phyloP scores from a whole-genome alignment of 2,888 invertebrate species.

The Drosophila austrosaltans region DNA sequence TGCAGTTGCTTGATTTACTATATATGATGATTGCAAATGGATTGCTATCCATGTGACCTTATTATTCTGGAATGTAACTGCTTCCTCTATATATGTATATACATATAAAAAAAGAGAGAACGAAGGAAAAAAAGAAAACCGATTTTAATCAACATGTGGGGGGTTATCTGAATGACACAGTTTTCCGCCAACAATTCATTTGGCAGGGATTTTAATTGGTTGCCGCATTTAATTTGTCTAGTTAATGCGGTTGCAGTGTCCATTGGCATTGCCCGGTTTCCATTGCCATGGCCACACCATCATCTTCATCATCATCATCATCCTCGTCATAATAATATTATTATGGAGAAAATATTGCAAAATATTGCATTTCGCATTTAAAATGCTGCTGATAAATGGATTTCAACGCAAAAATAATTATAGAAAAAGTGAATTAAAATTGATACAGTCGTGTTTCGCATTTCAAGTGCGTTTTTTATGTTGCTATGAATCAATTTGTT shows the following conservation, averaged over 20 bases:
- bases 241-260: constrained; percentile 27
- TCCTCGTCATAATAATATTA: constrained; percentile 23
- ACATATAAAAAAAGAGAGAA: neutral
- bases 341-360: constrained; percentile 18
- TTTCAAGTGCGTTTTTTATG: constrained; percentile 20
- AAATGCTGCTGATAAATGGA: constrained; percentile 49
- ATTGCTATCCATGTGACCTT: constrained; percentile 1
- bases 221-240: constrained; percentile 57
- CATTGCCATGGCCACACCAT: neutral
- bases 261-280: constrained; percentile 11
- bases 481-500: constrained; percentile 2
- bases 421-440: constrained; percentile 50
- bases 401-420: constrained; percentile 54
- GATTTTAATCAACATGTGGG: constrained; percentile 5
- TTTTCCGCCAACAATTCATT: constrained; percentile 34
- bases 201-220: constrained; percentile 53
- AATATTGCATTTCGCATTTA: constrained; percentile 36
- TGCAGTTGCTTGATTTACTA: neutral
- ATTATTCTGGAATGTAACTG: neutral
- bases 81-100: neutral
- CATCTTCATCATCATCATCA: neutral
- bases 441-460: constrained; percentile 35
- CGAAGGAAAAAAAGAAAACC: neutral
- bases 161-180: constrained; percentile 22
- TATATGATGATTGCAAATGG: neutral